Conservation (phyloP, 1,140 invertebrate genomes). For the Argopecten irradians region DNA sequence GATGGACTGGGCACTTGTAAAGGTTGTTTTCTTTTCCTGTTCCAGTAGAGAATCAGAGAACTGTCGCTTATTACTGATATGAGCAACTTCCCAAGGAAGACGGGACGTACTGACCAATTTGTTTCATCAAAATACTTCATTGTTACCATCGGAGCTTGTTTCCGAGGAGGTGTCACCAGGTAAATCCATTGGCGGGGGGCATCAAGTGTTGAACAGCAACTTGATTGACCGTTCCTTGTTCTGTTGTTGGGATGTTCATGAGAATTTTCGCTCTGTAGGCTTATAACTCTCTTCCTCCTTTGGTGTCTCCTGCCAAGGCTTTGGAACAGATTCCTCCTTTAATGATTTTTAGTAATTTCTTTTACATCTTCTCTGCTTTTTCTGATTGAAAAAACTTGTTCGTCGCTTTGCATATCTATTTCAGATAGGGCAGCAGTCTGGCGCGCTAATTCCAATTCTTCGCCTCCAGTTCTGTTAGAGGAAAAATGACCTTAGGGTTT, state of each 20-base stretch:
- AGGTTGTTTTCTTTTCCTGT: constrained; percentile 59
- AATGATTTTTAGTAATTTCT: not conserved
- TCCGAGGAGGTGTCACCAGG: constrained; percentile 54
- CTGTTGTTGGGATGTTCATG: not conserved
- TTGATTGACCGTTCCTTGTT: not conserved
- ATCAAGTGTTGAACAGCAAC: not conserved
- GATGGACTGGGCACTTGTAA: constrained; percentile 61
- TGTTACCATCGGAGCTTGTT: constrained; percentile 59
- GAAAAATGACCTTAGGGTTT: constrained; percentile 59
- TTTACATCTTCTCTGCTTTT: constrained; percentile 29
- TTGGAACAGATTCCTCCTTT: constrained; percentile 20
- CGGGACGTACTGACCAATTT: constrained; percentile 55
- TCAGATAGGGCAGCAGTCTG: not conserved
- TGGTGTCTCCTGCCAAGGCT: constrained; percentile 43
- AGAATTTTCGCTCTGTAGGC: not conserved
- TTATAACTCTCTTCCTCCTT: constrained; percentile 36
- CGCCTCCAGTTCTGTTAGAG: constrained; percentile 60
- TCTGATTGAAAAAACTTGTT: constrained; percentile 50
- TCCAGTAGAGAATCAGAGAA: constrained; percentile 69
- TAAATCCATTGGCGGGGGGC: not conserved
- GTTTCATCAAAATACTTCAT: constrained; percentile 66
- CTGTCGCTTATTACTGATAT: constrained; percentile 71
- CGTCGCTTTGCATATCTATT: not conserved
- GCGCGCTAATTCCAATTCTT: constrained; percentile 44
- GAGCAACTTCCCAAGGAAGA: constrained; percentile 71